phyloP scores from a whole-genome alignment of 2,888 invertebrate species.

The Scaptomyza polygonia region DNA sequence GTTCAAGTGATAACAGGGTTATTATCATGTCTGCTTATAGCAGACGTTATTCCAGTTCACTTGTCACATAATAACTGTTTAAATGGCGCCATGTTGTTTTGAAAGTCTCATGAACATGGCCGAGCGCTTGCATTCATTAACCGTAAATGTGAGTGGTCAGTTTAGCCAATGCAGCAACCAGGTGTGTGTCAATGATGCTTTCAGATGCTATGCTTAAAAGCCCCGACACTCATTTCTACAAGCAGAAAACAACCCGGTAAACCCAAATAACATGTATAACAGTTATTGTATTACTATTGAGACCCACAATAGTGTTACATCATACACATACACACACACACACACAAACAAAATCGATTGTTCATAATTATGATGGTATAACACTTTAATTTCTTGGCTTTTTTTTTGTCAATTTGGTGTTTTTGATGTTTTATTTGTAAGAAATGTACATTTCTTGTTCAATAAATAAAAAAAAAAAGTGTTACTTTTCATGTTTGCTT shows the following conservation, averaged over 20 bases:
- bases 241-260: neutral
- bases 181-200: neutral
- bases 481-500: conserved; percentile 52
- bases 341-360: conserved; percentile 61
- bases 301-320: conserved; percentile 13
- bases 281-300: no score
- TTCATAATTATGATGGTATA: conserved; percentile 68
- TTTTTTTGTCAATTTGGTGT: conserved; percentile 50
- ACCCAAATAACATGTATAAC: neutral
- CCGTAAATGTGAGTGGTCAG: neutral
- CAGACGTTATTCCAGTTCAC: no score
- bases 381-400: conserved; percentile 67
- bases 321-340: conserved; percentile 31
- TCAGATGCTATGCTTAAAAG: no score
- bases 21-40: no score
- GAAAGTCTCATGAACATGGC: no score
- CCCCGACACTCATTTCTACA: neutral
- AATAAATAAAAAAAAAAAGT: conserved; percentile 72
- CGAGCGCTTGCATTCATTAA: neutral
- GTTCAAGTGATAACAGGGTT: no score
- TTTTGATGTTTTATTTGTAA: conserved; percentile 70
- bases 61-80: no score
- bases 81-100: no score
- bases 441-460: conserved; percentile 73
- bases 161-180: neutral